phyloP scores from a whole-genome alignment of 1,140 invertebrate genomes.

The Drosophila nikananu region DNA sequence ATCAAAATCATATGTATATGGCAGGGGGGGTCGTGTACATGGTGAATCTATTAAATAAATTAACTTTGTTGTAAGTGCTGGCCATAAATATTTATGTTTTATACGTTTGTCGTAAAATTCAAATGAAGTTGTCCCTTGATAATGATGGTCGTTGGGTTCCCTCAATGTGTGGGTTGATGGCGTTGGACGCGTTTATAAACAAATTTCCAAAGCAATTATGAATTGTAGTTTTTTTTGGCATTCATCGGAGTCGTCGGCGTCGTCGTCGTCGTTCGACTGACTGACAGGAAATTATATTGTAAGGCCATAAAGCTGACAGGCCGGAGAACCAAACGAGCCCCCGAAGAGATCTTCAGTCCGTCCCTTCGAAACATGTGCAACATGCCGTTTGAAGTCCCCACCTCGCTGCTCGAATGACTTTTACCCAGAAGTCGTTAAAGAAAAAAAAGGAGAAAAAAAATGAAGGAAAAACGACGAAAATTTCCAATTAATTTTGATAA shows the following conservation, averaged over 20 bases:
- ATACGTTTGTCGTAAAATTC: conserved; percentile 73
- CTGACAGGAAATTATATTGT: conserved; percentile 83
- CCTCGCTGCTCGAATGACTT: conserved; percentile 65
- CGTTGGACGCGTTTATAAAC: conserved; percentile 56
- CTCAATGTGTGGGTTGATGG: conserved; percentile 1
- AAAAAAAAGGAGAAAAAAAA: conserved; percentile 12
- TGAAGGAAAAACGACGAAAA: conserved; percentile 70
- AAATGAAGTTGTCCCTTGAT: conserved; percentile 71
- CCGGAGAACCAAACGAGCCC: conserved; percentile 38
- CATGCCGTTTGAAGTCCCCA: conserved; percentile 64
- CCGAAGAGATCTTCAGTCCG: conserved; percentile 35
- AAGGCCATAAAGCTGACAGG: conserved; percentile 74
- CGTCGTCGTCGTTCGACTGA: conserved; percentile 21
- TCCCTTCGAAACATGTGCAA: conserved; percentile 65
- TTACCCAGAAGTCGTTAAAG: conserved; percentile 81
- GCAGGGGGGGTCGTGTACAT: conserved; percentile 19
- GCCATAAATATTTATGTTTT: conserved; percentile 79
- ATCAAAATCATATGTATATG: conserved; percentile 23
- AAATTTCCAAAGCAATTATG: conserved; percentile 79
- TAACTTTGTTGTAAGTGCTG: conserved; percentile 83
- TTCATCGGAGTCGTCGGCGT: conserved; percentile 20
- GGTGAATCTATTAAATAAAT: conserved; percentile 79
- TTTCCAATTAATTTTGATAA: conserved; percentile 84
- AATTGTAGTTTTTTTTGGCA: conserved; percentile 73
- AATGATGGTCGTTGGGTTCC: conserved; percentile 1